A percentile compares a stretch with the other conserved stretches of the same genome.
These are phyloP conservation scores for Acanthurus tractus DNA, from an alignment of 2,797 vertebrate species.

Conservation along the genomic window DNA sequence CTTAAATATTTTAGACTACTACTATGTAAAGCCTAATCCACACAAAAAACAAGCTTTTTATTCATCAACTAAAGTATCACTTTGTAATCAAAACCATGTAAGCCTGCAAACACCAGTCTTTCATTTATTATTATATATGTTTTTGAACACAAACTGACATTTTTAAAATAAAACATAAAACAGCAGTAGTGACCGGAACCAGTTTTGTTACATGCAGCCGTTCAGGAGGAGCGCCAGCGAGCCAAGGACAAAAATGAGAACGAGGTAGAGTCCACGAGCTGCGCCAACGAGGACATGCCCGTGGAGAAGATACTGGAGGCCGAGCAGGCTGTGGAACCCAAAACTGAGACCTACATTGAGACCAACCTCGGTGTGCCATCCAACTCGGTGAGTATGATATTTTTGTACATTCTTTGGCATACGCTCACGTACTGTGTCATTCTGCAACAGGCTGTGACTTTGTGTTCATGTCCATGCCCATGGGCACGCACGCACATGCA, in stretches of 20 bases:
- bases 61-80: no score
- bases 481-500: not conserved
- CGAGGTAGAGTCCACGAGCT: constrained; percentile 95
- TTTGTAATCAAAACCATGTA: not conserved
- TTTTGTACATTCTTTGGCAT: constrained; percentile 11
- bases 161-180: constrained; percentile 53
- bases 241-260: constrained; percentile 95
- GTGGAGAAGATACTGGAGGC: constrained; percentile 99
- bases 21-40: no score
- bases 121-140: not conserved
- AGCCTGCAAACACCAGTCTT: constrained; percentile 7
- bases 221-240: constrained; percentile 98
- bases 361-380: constrained; percentile 92
- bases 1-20: no score
- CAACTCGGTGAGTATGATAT: constrained; percentile 90
- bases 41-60: no score
- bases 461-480: constrained; percentile 1
- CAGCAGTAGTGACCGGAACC: constrained; percentile 89
- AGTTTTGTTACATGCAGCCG: constrained; percentile 91
- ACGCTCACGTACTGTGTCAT: constrained; percentile 2
- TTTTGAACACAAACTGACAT: constrained; percentile 28
- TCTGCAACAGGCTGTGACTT: constrained; percentile 14
- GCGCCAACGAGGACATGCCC: constrained; percentile 97
- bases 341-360: constrained; percentile 97
- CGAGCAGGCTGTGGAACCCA: constrained; percentile 97